Evolutionary conservation across 2,797 vertebrate genomes (phyloP), one percentile per base, ranked within the genome.

Genomic region (Gymnocypris eckloni): DNA sequence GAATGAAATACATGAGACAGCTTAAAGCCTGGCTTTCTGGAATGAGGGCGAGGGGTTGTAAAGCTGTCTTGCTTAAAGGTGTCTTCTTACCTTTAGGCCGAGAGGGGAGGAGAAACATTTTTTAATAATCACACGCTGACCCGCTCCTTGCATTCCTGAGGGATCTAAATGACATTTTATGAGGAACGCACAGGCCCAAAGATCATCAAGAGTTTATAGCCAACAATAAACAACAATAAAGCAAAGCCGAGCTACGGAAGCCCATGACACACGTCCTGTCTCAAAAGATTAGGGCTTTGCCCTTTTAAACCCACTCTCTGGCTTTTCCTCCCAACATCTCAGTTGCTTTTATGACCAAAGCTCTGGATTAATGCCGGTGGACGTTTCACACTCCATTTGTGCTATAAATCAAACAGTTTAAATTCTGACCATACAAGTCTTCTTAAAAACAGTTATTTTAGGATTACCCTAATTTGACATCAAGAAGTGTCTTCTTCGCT

Each of bases 131-230:
- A 82, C 45, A 48, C 25, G 13, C 73, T 45, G 71, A 87, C 87
- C n/a, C 2, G 45, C 81, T 88, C 73, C 18, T 39, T 86, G 79
- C 91, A 94, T 95, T 95, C 94, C 93, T 73, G 86, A 89, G 87
- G 84, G n/a, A 92, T 91, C 93, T 94, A 93, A 93, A 94, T 79
- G 77, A 72, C 6, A 0, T 87, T 94, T 95, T 94, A 95, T 90
- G 88, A 87, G 86, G 73, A 87, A 92, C 90, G 89, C 89, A 86
- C 90, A 81, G 78, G 86, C 75, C 89, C 86, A 8, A 33, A 91
- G 93, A 94, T 94, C 93, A 93, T 92, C 91, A 71, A 86, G 83
- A 91, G 91, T 95, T 94, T 94, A 93, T 82, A 84, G 83, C 81
- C 82, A 81, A 89, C 86, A 90, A 92, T 33, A 33, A 33, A 33